These are phyloP conservation scores for Platalea minor DNA, from an alignment of 2,797 vertebrate species.

Conservation along the genomic window DNA sequence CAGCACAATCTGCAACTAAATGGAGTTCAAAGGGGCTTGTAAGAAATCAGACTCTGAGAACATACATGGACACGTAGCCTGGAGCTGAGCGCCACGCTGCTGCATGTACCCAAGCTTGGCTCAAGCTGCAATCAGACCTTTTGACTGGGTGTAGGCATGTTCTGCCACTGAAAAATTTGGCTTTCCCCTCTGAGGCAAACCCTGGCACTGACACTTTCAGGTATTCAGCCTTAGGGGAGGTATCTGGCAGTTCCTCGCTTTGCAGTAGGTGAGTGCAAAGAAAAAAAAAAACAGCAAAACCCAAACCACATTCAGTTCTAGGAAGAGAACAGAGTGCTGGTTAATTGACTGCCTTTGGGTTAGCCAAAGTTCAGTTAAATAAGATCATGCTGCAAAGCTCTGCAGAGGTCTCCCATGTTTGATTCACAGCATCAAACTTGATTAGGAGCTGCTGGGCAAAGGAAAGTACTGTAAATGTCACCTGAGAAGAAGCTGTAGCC, in stretches of 20 bases:
- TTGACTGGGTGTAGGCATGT: neutral
- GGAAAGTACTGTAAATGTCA: neutral
- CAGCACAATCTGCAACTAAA: neutral
- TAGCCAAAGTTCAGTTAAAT: conserved; percentile 3
- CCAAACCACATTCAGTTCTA: neutral
- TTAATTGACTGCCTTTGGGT: neutral
- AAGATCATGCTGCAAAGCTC: neutral
- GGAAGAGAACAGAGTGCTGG: neutral
- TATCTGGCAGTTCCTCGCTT: neutral
- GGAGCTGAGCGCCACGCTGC: neutral
- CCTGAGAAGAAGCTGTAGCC: neutral
- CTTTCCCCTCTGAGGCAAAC: neutral
- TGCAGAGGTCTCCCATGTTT: neutral
- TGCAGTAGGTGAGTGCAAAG: neutral
- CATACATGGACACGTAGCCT: rapidly evolving
- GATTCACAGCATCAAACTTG: neutral
- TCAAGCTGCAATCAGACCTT: neutral
- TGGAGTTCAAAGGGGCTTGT: neutral
- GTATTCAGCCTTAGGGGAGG: neutral
- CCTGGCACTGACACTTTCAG: neutral
- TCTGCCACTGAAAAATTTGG: neutral
- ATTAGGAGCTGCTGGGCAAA: neutral
- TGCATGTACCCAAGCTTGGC: neutral
- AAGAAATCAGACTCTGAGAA: neutral
- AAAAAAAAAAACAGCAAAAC: neutral